These are phyloP conservation scores for Rhizomys pruinosus DNA, from an alignment of 2,113 vertebrate species.

Conservation along the genomic window DNA sequence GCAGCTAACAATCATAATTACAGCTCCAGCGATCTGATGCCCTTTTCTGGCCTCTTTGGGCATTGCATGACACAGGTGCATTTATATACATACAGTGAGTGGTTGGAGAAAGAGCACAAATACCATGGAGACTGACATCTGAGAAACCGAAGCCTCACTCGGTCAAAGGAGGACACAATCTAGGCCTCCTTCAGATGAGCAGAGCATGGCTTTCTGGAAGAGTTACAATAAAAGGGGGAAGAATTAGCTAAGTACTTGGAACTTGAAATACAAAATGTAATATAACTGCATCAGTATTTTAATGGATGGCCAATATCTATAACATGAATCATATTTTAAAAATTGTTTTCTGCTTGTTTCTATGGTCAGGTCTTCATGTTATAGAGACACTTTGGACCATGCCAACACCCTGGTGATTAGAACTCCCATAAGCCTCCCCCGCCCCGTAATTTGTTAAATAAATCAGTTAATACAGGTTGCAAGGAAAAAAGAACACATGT, in stretches of 20 bases:
- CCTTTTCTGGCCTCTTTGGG: no score
- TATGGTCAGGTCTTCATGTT: background rate
- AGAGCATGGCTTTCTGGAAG: background rate
- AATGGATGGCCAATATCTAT: background rate
- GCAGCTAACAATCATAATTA: no score
- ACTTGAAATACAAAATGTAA: background rate
- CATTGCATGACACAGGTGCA: no score
- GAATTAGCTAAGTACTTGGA: background rate
- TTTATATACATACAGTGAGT: no score
- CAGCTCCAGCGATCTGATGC: no score
- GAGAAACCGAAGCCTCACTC: no score
- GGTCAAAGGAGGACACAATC: background rate
- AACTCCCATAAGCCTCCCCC: no score
- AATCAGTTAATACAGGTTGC: no score
- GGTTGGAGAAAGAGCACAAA: background rate
- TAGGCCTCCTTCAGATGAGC: background rate
- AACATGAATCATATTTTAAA: background rate
- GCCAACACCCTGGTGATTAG: no score
- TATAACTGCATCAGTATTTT: background rate
- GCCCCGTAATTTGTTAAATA: no score
- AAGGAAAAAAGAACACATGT: no score
- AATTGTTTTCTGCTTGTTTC: background rate
- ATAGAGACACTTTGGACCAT: background rate
- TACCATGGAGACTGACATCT: background rate
- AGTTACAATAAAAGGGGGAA: background rate